Percentiles rank a stretch among this genome's conserved stretches.
Evolutionary conservation across 2,888 invertebrate species (phyloP).

Genomic region (Halocaridina rubra): DNA sequence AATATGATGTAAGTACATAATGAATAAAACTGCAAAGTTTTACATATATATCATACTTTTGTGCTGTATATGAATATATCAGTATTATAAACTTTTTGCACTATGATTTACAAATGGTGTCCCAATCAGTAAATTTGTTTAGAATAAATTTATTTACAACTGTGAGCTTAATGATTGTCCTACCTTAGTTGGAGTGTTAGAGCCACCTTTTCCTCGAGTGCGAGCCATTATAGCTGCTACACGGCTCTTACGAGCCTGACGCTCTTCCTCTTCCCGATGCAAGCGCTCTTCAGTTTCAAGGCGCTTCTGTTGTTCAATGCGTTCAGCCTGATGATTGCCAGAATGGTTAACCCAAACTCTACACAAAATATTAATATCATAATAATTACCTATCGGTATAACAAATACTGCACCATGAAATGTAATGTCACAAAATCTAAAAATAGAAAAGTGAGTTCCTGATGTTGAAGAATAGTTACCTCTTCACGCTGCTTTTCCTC

Average conservation of each 20-base stretch:
- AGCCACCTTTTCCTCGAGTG: constrained; percentile 76
- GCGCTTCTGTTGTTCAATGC: constrained; percentile 74
- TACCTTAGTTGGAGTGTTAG: constrained; percentile 71
- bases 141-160: no score
- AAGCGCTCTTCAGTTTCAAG: constrained; percentile 85
- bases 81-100: no score
- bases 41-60: no score
- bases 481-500: constrained; percentile 72
- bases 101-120: no score
- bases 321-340: constrained; percentile 67
- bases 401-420: no score
- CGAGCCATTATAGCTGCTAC: constrained; percentile 93
- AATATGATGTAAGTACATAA: no score
- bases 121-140: no score
- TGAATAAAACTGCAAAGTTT: no score
- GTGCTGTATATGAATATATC: no score
- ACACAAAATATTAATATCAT: no score
- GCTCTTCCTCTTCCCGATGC: constrained; percentile 88
- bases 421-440: neutral
- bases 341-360: no score
- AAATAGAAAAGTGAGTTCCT: neutral
- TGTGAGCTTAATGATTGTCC: neutral
- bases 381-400: no score
- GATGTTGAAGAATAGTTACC: constrained; percentile 72
- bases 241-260: constrained; percentile 86